Percentiles rank a stretch among this genome's conserved stretches.
These are phyloP conservation scores for Drosophila kikkawai DNA, from an alignment of 1,140 invertebrate genomes.

Conservation along the genomic window DNA sequence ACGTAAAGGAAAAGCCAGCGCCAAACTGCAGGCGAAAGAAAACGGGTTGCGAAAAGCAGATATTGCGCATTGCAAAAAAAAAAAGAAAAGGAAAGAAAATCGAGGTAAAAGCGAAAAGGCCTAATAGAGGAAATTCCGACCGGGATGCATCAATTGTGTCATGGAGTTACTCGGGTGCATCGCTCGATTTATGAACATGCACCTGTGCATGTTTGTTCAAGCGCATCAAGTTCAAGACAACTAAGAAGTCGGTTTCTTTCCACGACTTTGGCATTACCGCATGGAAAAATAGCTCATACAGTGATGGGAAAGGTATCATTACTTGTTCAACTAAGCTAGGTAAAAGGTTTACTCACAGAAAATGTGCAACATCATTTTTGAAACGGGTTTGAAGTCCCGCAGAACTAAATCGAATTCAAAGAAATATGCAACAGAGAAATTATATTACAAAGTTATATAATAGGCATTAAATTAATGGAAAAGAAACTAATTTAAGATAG, in stretches of 20 bases:
- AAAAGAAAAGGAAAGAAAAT: slow-evolving; percentile 3
- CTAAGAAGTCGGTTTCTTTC: slow-evolving; percentile 41
- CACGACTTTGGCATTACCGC: slow-evolving; percentile 14
- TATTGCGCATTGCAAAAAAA: slow-evolving; percentile 47
- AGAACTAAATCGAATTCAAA: neutral
- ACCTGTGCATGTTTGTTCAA: slow-evolving; percentile 17
- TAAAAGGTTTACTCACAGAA: neutral
- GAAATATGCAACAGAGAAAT: neutral
- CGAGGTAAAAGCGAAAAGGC: slow-evolving; percentile 43
- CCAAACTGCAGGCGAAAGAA: slow-evolving; percentile 57
- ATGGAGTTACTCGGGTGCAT: slow-evolving; percentile 53
- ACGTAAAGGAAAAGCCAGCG: slow-evolving; percentile 74
- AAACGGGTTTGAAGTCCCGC: neutral
- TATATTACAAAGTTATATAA: neutral
- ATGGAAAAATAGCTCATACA: slow-evolving; percentile 3
- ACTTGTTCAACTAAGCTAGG: neutral
- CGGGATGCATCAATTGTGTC: slow-evolving; percentile 44
- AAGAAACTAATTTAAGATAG: too few relatives aligned
- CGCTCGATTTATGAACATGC: slow-evolving; percentile 37
- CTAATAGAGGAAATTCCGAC: slow-evolving; percentile 42
- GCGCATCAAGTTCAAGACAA: slow-evolving; percentile 50
- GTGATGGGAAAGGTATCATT: slow-evolving; percentile 14
- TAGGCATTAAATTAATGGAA: too few relatives aligned
- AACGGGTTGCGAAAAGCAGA: slow-evolving; percentile 54
- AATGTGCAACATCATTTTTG: slow-evolving; percentile 5